Evolutionary conservation across 2,113 vertebrate genomes (phyloP), one percentile per base, ranked within the genome.

Genomic region (Prochilodus magdalenae): DNA sequence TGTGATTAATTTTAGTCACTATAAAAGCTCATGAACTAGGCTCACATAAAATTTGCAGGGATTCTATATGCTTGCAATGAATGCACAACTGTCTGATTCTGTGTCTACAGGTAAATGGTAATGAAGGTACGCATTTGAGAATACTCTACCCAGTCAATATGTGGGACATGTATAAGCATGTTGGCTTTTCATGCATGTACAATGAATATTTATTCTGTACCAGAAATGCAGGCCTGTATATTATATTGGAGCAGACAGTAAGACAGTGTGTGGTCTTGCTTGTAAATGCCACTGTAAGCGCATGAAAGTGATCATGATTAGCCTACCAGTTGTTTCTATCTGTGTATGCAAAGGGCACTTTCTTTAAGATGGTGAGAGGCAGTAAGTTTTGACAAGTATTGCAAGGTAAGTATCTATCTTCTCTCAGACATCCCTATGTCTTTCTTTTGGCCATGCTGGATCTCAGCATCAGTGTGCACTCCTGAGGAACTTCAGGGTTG

Each of bases 391-490:
- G 65, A 73, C 77, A 6, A 62, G 62, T 89, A 86, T 81, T 87
- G 86, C 77, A 36, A 80, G 53, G 77, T 27, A 75, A 49, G 44
- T 59, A 70, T 63, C 47, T 59, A 14, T 16, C 55, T 49, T 15
- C 65, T 40, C 47, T 0, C 11, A 24, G 33, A 40, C 63, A 5
- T 57, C 72, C 72, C 60, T 81, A 97, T 74, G 91, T 88, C 75
- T 86, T 94, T 80, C 84, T 80, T 84, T 94, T 97, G 80, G 93
- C 93, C 98, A 99, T 99, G 93, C 94, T 99, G 86, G 96, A 94
- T 79, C 97, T 95, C 83, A 99, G 93, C 97, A 98, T 96, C 84
- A 99, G 86, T 10, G 95, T 94, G 2, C 96, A 97, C 90, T 99
- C 97, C 26, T 97, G 95, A 15, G 95, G 92, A 86, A 88, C 90